Conservation (phyloP, 2,888 invertebrate genomes). For the Iselma pallidipennis region DNA sequence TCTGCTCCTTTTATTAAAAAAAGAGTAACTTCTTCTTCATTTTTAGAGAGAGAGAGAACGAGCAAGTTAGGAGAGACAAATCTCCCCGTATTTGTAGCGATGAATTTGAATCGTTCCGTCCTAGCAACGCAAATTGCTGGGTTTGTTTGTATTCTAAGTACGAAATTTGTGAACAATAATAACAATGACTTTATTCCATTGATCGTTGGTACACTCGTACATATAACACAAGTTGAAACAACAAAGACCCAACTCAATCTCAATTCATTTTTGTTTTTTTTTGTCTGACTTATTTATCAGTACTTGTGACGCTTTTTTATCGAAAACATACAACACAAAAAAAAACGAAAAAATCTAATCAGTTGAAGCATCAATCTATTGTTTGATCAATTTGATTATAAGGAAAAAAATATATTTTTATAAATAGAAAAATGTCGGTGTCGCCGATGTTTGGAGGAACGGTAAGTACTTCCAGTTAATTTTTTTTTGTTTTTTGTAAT, state of each 20-base stretch:
- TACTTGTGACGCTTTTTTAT: too few relatives aligned
- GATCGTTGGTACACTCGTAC: neutral
- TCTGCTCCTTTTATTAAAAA: too few relatives aligned
- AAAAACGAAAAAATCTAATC: neutral
- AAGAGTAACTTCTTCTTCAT: too few relatives aligned
- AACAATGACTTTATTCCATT: neutral
- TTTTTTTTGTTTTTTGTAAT: conserved; percentile 3
- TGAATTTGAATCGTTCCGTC: too few relatives aligned
- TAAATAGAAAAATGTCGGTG: conserved; percentile 2
- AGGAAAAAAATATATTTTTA: too few relatives aligned
- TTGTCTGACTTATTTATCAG: neutral
- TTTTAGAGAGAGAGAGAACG: too few relatives aligned
- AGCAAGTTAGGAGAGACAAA: too few relatives aligned
- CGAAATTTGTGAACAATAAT: neutral
- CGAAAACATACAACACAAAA: neutral
- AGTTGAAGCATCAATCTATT: neutral
- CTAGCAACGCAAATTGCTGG: too few relatives aligned
- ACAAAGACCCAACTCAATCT: neutral
- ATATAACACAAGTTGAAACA: too few relatives aligned
- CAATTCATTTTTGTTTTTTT: neutral
- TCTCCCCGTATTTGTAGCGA: too few relatives aligned
- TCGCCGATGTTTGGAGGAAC: neutral
- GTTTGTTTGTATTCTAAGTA: neutral
- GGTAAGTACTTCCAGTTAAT: neutral
- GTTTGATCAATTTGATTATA: too few relatives aligned